These are phyloP conservation scores for Zeus faber DNA, from an alignment of 2,113 vertebrate species.

Conservation along the genomic window DNA sequence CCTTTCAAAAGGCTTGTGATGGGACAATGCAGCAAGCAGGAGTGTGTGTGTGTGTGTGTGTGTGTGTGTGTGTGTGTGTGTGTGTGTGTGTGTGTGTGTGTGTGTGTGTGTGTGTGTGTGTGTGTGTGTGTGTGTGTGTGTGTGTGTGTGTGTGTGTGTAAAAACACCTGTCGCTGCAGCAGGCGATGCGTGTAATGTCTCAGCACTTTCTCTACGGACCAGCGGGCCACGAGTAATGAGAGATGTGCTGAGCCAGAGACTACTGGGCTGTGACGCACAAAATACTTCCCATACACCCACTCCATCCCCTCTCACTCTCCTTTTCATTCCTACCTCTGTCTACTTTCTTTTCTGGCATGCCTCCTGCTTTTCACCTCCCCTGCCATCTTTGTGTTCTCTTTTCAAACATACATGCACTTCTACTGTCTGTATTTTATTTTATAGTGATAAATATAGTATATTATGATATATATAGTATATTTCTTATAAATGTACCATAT, in stretches of 20 bases:
- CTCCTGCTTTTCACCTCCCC: neutral
- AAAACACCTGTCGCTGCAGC: constrained; percentile 16
- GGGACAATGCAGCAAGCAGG: too few species aligned
- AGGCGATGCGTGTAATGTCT: constrained; percentile 34
- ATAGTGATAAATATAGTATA: too few species aligned
- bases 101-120: constrained; percentile 4
- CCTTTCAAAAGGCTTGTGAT: too few species aligned
- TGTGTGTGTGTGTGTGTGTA: constrained; percentile 7
- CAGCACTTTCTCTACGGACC: constrained; percentile 32
- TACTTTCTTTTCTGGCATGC: constrained; percentile 1
- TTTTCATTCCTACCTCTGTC: neutral
- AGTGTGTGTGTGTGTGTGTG: constrained; percentile 14
- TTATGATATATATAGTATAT: too few species aligned
- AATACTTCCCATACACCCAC: neutral
- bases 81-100: neutral
- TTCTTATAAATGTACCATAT: too few species aligned
- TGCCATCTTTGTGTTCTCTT: too few species aligned
- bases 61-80: neutral
- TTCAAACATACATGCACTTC: too few species aligned
- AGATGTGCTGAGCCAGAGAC: constrained; percentile 44
- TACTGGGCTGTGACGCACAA: constrained; percentile 15
- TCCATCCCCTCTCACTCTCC: constrained; percentile 3
- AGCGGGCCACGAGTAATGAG: constrained; percentile 35
- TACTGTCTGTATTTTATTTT: too few species aligned
- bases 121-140: constrained; percentile 1